phyloP scores from a whole-genome alignment of 1,140 invertebrate genomes.

The Chionoecetes opilio region DNA sequence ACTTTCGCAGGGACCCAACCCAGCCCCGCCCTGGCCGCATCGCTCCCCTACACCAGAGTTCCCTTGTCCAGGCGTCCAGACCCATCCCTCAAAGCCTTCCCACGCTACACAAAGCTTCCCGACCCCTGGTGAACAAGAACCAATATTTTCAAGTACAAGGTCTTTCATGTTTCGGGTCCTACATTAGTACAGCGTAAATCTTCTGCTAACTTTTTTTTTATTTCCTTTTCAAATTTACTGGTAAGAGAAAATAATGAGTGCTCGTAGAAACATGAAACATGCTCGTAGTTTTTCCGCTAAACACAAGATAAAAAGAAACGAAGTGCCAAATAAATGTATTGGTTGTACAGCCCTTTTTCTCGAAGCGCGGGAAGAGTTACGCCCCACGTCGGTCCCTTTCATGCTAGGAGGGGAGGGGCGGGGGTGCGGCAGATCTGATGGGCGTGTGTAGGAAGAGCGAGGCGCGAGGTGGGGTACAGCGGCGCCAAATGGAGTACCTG shows the following conservation, averaged over 20 bases:
- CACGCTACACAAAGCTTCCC: background rate
- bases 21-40: background rate
- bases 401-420: background rate
- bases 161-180: background rate
- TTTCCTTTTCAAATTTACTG: background rate
- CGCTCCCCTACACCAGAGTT: background rate
- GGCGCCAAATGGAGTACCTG: constrained; percentile 24
- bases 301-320: background rate
- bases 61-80: background rate
- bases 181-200: background rate
- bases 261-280: background rate
- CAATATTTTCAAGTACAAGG: constrained; percentile 9
- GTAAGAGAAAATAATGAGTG: background rate
- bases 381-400: background rate
- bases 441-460: constrained; percentile 4
- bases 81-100: background rate
- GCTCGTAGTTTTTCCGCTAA: background rate
- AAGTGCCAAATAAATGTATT: background rate
- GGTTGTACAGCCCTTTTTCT: constrained; percentile 17
- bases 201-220: background rate
- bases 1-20: constrained; percentile 1
- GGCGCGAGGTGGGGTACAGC: constrained; percentile 21
- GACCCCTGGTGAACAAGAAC: background rate
- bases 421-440: background rate
- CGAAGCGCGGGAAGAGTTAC: background rate